phyloP scores from a whole-genome alignment of 53 echinoderm and acorn worm species.

The Stichopus horrens region DNA sequence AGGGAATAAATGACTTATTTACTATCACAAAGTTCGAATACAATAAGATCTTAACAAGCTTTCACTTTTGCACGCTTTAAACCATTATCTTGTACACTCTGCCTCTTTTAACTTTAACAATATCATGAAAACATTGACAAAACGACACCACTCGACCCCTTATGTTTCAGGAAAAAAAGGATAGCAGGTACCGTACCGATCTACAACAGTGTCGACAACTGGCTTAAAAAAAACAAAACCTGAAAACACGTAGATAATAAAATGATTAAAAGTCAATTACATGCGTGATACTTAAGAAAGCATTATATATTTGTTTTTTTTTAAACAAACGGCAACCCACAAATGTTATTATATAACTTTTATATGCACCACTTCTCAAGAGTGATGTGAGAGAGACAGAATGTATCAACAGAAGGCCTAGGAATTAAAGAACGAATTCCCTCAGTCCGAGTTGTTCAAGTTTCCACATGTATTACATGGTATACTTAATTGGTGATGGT shows the following conservation, averaged over 20 bases:
- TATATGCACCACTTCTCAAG: too few relatives aligned
- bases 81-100: neutral
- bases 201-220: neutral
- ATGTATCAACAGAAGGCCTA: too few relatives aligned
- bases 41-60: slow-evolving; percentile 14
- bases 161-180: neutral
- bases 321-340: too few relatives aligned
- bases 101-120: neutral
- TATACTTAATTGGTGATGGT: too few relatives aligned
- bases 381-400: too few relatives aligned
- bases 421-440: too few relatives aligned
- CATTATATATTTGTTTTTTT: too few relatives aligned
- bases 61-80: slow-evolving; percentile 3
- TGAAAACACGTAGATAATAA: neutral
- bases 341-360: too few relatives aligned
- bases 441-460: too few relatives aligned
- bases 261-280: too few relatives aligned
- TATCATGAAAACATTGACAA: neutral
- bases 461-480: too few relatives aligned
- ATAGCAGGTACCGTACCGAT: neutral
- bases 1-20: slow-evolving; percentile 1
- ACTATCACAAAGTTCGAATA: neutral
- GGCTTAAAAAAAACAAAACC: neutral
- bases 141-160: neutral
- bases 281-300: too few relatives aligned